Evolutionary conservation across 2,888 invertebrate genomes (phyloP), one percentile per base, ranked within the genome.

Genomic region (Drymonia ruficornis): DNA sequence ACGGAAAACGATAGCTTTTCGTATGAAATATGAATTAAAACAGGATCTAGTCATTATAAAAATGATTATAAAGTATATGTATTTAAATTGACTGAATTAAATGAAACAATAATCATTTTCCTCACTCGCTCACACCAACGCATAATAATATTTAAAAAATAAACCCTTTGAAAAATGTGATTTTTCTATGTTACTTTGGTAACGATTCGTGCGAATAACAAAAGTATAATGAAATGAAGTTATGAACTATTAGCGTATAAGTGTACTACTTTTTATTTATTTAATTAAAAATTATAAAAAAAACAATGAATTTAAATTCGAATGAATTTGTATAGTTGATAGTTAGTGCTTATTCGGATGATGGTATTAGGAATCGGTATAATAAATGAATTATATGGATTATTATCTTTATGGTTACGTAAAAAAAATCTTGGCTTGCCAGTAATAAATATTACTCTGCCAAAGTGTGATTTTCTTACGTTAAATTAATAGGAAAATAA

Each of bases 261-360:
- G 89, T 81, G 82, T 87, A 87, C 80, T 77, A 78, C 76, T 83
- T 84, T 83, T 82, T 78, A 84, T 87, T 86, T 88, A 86, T 86
- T 87, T 78, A 78, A 82, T 55, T 63, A 65, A 66, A 70, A 59
- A 60, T 63, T 72, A 65, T 66, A 60, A 52, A 63, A 65, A 70
- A 67, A 64, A 61, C 61, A 78, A 80, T 79, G 77, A 78, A 80
- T 82, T 80, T 82, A 76, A 82, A 75, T 78, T 74, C 74, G 52
- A 70, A 72, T 70, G 70, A 70, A 70, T 70, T 70, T 67, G 49
- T 72, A 67, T 70, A 70, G 72, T 78, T 79, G 68, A 73, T 72
- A 66, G 67, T 69, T 71, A 71, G 70, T 60, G 72, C 72, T 70
- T 72, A 72, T 65, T 68, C 56, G 65, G 62, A 67, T 57, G 61